Evolutionary conservation across 2,888 invertebrate species (phyloP), one percentile per base, ranked within the genome.

Genomic region (Blomia tropicalis): DNA sequence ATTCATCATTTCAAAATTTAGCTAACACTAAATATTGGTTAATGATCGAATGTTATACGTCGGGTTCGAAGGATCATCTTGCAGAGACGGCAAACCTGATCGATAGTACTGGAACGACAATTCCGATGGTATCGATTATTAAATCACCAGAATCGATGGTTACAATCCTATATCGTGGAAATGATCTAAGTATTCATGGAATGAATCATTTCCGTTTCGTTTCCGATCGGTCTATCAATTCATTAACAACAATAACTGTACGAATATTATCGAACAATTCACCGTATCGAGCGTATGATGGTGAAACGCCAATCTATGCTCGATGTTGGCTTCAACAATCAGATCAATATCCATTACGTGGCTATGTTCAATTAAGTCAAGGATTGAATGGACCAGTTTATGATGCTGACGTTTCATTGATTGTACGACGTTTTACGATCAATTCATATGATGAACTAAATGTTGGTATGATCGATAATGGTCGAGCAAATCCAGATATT

Each of bases 401-500:
- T 17, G 77, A 77, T 2, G 81, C 81, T 2, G 76, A 77, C 68
- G 80, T 81, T 17, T 77, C 78, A 70, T 79, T 78, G 0, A 74
- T 73, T 0, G 73, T 79, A 17, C 76, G 75, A 36, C 27, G 41
- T 60, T 70, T 63, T 68, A 70, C 4, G 66, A 63, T 41, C 58
- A 66, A 5, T 66, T 7, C 19, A 25, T 23, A 43, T 11, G 22
- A 59, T 2, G 59, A 69, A 67, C 43, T 65, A 27, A 62, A 71
- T 59, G 73, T 79, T 58, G 76, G 77, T 65, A 72, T 81, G 1
- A 70, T 78, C 58, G 82, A 81, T 71, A 78, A 77, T 51, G 82
- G 81, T 11, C 76, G 78, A 67, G 81, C 80, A 65, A 82, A 82
- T 73, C 81, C 82, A 0, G 83, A 83, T 71, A 76, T 82, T 29